phyloP scores from a whole-genome alignment of 2,113 vertebrate species.

The Tupaia tana region DNA sequence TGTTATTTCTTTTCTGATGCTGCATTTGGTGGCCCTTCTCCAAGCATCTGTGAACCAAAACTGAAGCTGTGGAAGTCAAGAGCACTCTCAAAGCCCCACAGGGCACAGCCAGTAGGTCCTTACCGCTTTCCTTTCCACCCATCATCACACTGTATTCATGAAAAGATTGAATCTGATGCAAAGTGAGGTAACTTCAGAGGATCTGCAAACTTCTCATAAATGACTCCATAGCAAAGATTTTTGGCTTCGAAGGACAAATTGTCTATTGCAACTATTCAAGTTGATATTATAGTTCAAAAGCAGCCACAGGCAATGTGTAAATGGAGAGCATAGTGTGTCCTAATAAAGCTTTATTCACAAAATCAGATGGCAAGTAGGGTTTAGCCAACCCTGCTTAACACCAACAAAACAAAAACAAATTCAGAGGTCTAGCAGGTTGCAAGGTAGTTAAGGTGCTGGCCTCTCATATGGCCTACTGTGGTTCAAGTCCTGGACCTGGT shows the following conservation, averaged over 20 bases:
- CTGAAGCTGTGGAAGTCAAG: neutral
- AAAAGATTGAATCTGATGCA: neutral
- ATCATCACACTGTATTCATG: neutral
- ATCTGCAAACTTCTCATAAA: neutral
- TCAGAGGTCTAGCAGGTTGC: neutral
- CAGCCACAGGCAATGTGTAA: neutral
- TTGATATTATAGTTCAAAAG: neutral
- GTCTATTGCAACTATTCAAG: neutral
- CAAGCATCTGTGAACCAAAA: neutral
- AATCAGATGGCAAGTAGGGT: neutral
- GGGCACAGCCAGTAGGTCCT: no score
- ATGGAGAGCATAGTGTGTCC: neutral
- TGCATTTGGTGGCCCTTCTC: neutral
- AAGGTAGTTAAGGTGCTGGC: no score
- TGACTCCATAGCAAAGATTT: neutral
- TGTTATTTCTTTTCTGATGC: neutral
- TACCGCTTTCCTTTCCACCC: neutral
- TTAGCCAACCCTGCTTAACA: neutral
- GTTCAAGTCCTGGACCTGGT: no score
- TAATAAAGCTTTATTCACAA: slow-evolving; percentile 31
- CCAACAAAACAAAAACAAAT: slow-evolving; percentile 15
- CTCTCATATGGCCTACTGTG: no score
- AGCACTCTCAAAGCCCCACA: neutral
- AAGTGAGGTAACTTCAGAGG: neutral
- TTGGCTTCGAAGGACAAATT: neutral